Evolutionary conservation across 2,113 vertebrate species (phyloP).

Genomic region (Malurus melanocephalus): DNA sequence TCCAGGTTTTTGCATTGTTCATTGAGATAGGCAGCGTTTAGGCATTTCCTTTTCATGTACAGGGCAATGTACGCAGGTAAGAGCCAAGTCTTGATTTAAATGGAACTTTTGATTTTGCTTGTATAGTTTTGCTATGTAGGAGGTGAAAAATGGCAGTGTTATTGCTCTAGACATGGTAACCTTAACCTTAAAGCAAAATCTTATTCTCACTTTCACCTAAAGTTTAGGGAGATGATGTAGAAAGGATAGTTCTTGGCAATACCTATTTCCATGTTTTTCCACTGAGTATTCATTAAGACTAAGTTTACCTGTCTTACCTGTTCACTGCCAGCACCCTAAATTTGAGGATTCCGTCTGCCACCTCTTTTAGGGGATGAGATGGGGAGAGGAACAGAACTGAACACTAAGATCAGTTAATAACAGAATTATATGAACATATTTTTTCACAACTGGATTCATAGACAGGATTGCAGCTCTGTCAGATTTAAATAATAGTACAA

Average conservation of each 20-base stretch:
- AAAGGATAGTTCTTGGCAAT: background rate
- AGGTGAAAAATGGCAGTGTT: background rate
- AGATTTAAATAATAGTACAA: background rate
- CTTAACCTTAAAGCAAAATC: background rate
- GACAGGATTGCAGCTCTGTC: background rate
- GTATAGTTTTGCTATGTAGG: background rate
- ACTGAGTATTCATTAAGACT: background rate
- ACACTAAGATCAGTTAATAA: background rate
- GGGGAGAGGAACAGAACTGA: background rate
- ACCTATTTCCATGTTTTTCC: background rate
- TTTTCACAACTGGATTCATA: background rate
- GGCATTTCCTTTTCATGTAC: background rate
- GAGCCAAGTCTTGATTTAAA: background rate
- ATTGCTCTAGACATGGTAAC: background rate
- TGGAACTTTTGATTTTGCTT: background rate
- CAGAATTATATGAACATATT: background rate
- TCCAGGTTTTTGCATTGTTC: accelerated
- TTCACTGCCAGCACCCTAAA: background rate
- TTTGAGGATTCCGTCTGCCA: background rate
- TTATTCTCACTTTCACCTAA: background rate
- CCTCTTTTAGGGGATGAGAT: background rate
- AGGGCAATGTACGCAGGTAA: background rate
- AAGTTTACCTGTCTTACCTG: too few relatives aligned
- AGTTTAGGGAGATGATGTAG: background rate
- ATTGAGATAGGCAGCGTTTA: background rate